A percentile compares a stretch with the other conserved stretches of the same genome.
Conservation (phyloP, 1,140 invertebrate species). For the Ceratina japonica region DNA sequence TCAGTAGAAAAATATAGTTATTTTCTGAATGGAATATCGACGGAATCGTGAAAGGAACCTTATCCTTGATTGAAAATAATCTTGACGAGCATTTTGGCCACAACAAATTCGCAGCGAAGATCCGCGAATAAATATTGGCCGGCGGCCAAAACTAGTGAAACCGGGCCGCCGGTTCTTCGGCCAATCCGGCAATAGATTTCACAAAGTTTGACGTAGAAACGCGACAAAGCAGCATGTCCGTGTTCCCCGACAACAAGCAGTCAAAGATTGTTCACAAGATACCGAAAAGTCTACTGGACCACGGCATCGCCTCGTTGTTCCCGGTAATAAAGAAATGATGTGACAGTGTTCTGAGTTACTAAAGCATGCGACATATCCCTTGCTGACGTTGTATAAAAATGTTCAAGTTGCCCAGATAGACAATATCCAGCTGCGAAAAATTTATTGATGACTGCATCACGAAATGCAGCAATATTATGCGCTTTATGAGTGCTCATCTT, state of each 20-base stretch:
- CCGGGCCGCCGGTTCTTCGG: not conserved
- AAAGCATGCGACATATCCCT: too few species aligned
- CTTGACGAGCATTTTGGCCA: too few species aligned
- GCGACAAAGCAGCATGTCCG: constrained; percentile 8
- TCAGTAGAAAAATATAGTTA: too few species aligned
- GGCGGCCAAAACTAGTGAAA: not conserved
- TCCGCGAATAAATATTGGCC: constrained; percentile 43
- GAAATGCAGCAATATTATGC: too few species aligned
- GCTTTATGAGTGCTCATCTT: too few species aligned
- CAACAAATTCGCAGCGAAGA: not conserved
- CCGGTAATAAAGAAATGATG: constrained; percentile 42
- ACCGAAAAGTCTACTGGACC: not conserved
- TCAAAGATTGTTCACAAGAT: too few species aligned
- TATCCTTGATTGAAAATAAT: not conserved
- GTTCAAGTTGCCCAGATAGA: too few species aligned
- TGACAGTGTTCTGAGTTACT: not conserved
- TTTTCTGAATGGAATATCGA: too few species aligned
- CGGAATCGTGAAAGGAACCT: not conserved
- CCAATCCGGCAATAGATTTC: constrained; percentile 11
- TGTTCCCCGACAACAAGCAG: too few species aligned
- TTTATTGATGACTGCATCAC: too few species aligned
- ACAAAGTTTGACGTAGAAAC: not conserved
- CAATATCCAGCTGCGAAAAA: too few species aligned
- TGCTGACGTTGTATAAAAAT: too few species aligned
- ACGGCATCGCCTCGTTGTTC: constrained; percentile 36